Conservation (phyloP, 2,888 invertebrate species). For the Podotricha telesiphe region DNA sequence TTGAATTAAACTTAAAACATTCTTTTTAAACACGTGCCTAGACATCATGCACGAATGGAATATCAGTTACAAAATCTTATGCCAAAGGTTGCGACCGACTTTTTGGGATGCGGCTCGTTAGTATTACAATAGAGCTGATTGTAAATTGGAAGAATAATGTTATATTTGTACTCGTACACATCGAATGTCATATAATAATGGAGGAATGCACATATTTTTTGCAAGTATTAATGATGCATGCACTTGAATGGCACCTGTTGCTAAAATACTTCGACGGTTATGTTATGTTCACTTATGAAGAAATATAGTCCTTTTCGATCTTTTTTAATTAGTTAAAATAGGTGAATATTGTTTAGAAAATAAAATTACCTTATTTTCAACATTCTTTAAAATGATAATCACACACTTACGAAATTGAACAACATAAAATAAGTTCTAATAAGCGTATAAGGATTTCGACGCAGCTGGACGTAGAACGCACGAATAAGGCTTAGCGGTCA, state of each 20-base stretch:
- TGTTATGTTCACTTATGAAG: conserved; percentile 1
- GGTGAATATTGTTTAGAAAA: neutral
- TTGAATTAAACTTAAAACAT: neutral
- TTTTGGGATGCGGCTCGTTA: conserved; percentile 41
- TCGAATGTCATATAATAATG: conserved; percentile 11
- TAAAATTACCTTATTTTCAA: too few relatives aligned
- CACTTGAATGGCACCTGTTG: conserved; percentile 5
- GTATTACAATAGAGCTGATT: conserved; percentile 28
- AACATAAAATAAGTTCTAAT: too few relatives aligned
- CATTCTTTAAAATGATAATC: too few relatives aligned
- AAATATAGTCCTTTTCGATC: too few relatives aligned
- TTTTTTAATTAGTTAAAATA: neutral
- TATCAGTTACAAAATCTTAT: conserved; percentile 32
- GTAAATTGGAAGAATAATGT: conserved; percentile 18
- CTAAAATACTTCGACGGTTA: conserved; percentile 13
- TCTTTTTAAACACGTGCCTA: neutral
- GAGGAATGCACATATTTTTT: conserved; percentile 3
- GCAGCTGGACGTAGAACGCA: too few relatives aligned
- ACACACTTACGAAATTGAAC: too few relatives aligned
- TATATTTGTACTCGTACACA: neutral
- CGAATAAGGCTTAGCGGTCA: too few relatives aligned
- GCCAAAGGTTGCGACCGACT: conserved; percentile 34
- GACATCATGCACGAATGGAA: neutral
- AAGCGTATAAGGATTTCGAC: too few relatives aligned
- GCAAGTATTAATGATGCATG: neutral